Evolutionary conservation across 2,888 invertebrate species (phyloP), one percentile per base, ranked within the genome.

Genomic region (Periphyllus acericola): DNA sequence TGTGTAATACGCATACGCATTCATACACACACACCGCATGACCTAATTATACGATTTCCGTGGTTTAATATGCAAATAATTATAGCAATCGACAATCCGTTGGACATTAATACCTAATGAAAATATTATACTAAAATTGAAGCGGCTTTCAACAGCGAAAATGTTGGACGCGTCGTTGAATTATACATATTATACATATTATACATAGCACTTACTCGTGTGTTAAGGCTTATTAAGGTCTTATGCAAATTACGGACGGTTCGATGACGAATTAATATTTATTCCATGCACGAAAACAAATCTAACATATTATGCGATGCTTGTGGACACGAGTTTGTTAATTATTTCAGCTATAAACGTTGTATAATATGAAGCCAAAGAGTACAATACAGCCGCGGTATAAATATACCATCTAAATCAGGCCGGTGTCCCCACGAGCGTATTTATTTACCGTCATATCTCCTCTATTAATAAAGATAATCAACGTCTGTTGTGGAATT

Each of bases 1-100:
- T 4, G 29, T 71, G 32, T 14, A 71, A 3, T 3, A n/a, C 25
- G 29, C 2, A 71, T 29, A 32, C 3, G 2, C 14, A 11, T 46
- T 14, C 14, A 60, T 60, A 60, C 17, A 25, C 21, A 66, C 25
- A 21, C 25, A 5, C 4, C 8, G 66, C 25, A 29, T 71, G 14
- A 71, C 71, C 71, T 29, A 71, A 71, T 71, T 71, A 29, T 71
- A 3, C 71, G 71, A 32, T 71, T 71, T 71, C 71, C 71, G 71
- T 32, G 17, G 32, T 71, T 71, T 32, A 71, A 32, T 71, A 71
- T 71, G 71, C 71, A 17, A 71, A 71, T 71, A 71, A 71, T 29
- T 25, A 60, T 4, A 32, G 17, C 32, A 71, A 71, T 68, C n/a
- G 68, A 68, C 9, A 29, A 68, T 32, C n/a, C 29, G 29, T 17